These are phyloP conservation scores for Maniola hyperantus DNA, from an alignment of 2,888 invertebrate species.

Conservation along the genomic window DNA sequence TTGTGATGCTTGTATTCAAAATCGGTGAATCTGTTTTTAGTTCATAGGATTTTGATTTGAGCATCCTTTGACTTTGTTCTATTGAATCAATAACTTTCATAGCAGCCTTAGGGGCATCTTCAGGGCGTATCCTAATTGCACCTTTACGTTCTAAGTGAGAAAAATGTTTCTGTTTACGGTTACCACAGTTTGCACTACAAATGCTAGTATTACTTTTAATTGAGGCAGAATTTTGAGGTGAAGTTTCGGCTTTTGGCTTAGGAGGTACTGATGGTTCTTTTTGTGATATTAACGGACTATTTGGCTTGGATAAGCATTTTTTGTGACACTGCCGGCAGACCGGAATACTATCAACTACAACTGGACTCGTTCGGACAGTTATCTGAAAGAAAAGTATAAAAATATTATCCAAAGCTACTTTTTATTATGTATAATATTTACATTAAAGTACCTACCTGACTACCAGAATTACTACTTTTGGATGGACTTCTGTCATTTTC, in stretches of 20 bases:
- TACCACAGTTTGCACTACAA: constrained; percentile 71
- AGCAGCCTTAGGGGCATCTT: constrained; percentile 75
- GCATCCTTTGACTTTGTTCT: constrained; percentile 77
- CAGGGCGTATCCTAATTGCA: constrained; percentile 76
- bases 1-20: constrained; percentile 62
- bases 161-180: constrained; percentile 66
- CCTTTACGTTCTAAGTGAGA: constrained; percentile 75
- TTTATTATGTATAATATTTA: not conserved
- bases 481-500: constrained; percentile 87
- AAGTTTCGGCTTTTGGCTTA: constrained; percentile 65
- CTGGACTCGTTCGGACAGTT: constrained; percentile 89
- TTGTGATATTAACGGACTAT: constrained; percentile 75
- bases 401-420: constrained; percentile 10
- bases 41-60: constrained; percentile 77
- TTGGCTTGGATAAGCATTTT: constrained; percentile 86
- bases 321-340: constrained; percentile 91
- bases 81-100: constrained; percentile 77
- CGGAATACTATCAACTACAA: constrained; percentile 87
- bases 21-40: constrained; percentile 73
- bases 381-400: constrained; percentile 77
- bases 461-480: constrained; percentile 89
- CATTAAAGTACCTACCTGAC: constrained; percentile 83
- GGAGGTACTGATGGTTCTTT: constrained; percentile 65
- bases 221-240: constrained; percentile 69
- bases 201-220: constrained; percentile 69